A percentile compares a stretch with the other conserved stretches of the same genome.
Evolutionary conservation across 2,797 vertebrate genomes (phyloP).

Genomic region (Lemur catta): DNA sequence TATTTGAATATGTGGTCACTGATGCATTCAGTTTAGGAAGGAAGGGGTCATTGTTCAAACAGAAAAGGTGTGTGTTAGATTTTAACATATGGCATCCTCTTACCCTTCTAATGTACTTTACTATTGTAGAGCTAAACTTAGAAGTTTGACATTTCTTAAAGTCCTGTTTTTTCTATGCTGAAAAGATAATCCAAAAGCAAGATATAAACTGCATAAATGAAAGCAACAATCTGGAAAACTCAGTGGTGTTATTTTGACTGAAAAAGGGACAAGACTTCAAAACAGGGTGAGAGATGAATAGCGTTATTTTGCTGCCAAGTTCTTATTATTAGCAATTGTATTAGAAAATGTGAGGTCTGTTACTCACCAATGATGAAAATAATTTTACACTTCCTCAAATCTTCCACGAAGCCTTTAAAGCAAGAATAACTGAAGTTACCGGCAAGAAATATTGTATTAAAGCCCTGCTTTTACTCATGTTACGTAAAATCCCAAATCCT

Average conservation of each 20-base stretch:
- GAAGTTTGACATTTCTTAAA: not conserved
- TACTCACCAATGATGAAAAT: constrained; percentile 95
- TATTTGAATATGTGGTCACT: not conserved
- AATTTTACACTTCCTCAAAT: constrained; percentile 92
- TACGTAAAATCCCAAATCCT: not conserved
- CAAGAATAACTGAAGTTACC: constrained; percentile 71
- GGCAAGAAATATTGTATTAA: constrained; percentile 26
- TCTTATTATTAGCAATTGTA: constrained; percentile 15
- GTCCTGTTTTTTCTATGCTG: not conserved
- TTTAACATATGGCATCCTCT: not conserved
- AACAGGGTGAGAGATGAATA: not conserved
- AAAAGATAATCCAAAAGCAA: not conserved
- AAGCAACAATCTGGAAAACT: not conserved
- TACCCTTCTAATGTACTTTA: not conserved
- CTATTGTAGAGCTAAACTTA: not conserved
- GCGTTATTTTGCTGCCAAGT: not conserved
- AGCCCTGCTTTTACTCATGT: not conserved
- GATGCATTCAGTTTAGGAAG: not conserved
- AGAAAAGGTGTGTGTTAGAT: not conserved
- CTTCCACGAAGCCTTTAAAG: constrained; percentile 85
- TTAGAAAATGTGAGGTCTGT: constrained; percentile 44
- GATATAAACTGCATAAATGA: not conserved
- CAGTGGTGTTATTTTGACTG: not conserved
- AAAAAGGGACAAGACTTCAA: not conserved
- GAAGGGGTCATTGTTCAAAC: not conserved